Base-by-base conservation (phyloP, 2,797 vertebrate species). In the Champsocephalus gunnari region DNA sequence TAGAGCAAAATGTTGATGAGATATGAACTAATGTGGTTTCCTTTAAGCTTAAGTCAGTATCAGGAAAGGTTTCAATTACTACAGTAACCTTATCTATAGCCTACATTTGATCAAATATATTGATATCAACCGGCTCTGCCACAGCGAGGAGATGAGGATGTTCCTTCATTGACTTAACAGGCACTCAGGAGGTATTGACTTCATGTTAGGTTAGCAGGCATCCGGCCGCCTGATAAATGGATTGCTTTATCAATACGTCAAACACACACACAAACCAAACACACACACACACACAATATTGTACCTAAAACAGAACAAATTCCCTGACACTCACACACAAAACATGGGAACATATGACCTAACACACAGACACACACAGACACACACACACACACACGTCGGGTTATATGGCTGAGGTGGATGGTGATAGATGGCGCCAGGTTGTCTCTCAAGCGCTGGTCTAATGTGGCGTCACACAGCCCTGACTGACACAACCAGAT, bases 391-490 rank as follows among this genome's bases (percentile, higher is more conserved):
- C 53, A 66, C 45, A 66, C 60, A 70, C 43, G 87, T 81, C 66
- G 13, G 60, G 69, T 82, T n/a, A 24, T 16, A 14, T 70, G 34
- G 59, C 7, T 3, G 38, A 66, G 71, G 77, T 62, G 70, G 82
- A 77, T 32, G 64, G n/a, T 77, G 78, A 86, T 70, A 43, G 66
- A 74, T 62, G 56, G 24, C 77, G 68, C 82, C 76, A 48, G 68
- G 75, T 58, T 70, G 24, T 71, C 66, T 76, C 64, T 69, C 60
- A 45, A 3, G 69, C 50, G 38, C 41, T 53, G 21, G 48, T 75
- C 71, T 87, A 89, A 87, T 70, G 82, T 82, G 73, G 65, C 8
- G 38, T 75, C 75, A 62, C 66, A 55, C 70, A 16, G 78, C 65
- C 66, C 17, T 76, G 70, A 70, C 76, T 82, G 72, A 87, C 70